A percentile compares a stretch with the other conserved stretches of the same genome.
phyloP scores from a whole-genome alignment of 1,140 invertebrate species.

The Cherax destructor region DNA sequence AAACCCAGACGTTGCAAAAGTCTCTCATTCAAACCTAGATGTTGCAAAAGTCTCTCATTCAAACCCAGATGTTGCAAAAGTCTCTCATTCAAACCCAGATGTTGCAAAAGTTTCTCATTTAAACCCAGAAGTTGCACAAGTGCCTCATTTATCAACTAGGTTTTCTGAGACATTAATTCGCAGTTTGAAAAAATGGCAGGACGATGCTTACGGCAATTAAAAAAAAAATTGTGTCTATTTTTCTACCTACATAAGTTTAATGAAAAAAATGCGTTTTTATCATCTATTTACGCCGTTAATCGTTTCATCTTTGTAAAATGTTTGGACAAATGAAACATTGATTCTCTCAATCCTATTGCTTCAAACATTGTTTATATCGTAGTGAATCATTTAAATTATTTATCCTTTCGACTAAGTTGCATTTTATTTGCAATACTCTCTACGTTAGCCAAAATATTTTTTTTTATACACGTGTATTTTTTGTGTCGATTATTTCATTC shows the following conservation, averaged over 20 bases:
- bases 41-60: too few relatives aligned
- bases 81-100: too few relatives aligned
- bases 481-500: neutral
- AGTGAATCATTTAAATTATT: neutral
- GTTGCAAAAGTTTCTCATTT: too few relatives aligned
- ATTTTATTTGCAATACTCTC: neutral
- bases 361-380: neutral
- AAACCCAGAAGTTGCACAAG: too few relatives aligned
- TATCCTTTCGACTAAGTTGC: neutral
- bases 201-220: neutral
- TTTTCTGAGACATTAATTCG: too few relatives aligned
- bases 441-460: neutral
- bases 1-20: too few relatives aligned
- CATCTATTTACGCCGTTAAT: neutral
- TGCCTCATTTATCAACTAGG: too few relatives aligned
- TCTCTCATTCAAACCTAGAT: too few relatives aligned
- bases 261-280: neutral
- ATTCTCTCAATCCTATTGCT: neutral
- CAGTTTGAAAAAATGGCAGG: too few relatives aligned
- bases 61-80: too few relatives aligned
- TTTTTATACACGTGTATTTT: neutral
- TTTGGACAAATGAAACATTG: neutral
- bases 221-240: neutral
- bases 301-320: constrained; percentile 4
- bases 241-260: neutral